Base-by-base conservation (phyloP, 2,113 vertebrate genomes). In the Gila orcuttii region DNA sequence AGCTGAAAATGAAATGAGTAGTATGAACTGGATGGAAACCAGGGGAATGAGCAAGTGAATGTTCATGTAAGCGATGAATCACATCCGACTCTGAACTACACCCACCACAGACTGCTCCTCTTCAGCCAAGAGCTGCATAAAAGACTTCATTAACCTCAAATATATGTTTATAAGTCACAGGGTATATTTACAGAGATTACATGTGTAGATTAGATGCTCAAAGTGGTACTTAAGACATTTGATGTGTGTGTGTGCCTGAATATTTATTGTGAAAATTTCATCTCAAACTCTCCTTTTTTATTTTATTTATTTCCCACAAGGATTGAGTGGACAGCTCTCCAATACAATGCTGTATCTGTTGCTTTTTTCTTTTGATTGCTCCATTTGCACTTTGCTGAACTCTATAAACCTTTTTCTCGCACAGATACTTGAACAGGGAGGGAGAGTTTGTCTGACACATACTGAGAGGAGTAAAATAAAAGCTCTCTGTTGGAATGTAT, bases 21-120 rank as follows among this genome's bases (percentile, higher is more conserved):
- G 28, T 7, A 15, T 33, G 42, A 75, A 84, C 36, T 13, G 69
- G 75, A 47, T 0, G 4, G 19, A 85, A 66, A 85, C 10, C 83
- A 85, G 42, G 10, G 47, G 33, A 64, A 78, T 68, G 59, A 66
- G 42, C 45, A 42, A 28, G 19, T 3, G 45, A 66, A 85, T 31
- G 59, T 85, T 83, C 75, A 73, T 83, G 66, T 78, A 47, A 15
- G 50, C 19, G 39, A 28, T 84, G 52, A 79, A 87, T 86, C 85
- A 75, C 42, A 21, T 12, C 4, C 4, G 55, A 75, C 12, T 64
- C 55, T 76, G 50, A 83, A 73, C 66, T 71, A 42, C 50, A 73
- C 74, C 76, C 74, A 79, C 74, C 59, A 36, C 25, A 59, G 52
- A 28, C 68, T 82, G 39, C 15, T 84, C 86, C 39, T 57, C 42